A percentile compares a stretch with the other conserved stretches of the same genome.
These are phyloP conservation scores for Podarcis muralis DNA, from an alignment of 2,113 vertebrate genomes.

Conservation along the genomic window DNA sequence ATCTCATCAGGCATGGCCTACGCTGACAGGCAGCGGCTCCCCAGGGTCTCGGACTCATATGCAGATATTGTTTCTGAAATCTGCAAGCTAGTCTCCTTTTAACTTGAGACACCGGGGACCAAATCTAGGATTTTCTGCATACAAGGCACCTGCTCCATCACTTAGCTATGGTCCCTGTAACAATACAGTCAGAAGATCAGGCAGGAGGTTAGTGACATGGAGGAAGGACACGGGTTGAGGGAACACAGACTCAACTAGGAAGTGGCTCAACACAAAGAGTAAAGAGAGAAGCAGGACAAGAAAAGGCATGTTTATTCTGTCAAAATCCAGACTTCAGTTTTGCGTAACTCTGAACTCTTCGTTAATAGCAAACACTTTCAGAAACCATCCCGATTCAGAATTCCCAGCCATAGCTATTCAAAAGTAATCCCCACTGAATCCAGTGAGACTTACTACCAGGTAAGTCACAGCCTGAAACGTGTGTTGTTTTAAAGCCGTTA, in stretches of 20 bases:
- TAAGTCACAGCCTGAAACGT: background rate
- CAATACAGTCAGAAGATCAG: background rate
- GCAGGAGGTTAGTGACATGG: background rate
- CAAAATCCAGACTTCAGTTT: too few relatives aligned
- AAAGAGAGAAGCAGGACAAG: background rate
- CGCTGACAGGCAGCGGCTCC: background rate
- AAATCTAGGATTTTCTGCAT: background rate
- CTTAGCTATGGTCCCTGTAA: background rate
- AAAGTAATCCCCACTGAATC: background rate
- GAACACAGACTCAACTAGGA: background rate
- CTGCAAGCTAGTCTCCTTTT: background rate
- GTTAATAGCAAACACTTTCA: too few relatives aligned
- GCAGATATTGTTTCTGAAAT: background rate
- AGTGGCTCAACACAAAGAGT: background rate
- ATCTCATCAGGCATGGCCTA: background rate
- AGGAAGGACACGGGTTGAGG: background rate
- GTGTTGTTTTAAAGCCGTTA: slow-evolving; percentile 5
- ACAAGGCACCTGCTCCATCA: background rate
- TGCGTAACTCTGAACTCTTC: too few relatives aligned
- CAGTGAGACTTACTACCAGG: background rate
- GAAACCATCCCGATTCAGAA: too few relatives aligned
- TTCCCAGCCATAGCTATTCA: background rate
- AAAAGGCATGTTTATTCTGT: too few relatives aligned
- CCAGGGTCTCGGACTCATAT: background rate
- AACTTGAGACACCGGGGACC: background rate